phyloP scores from a whole-genome alignment of 2,113 vertebrate species.

The Micromys minutus region DNA sequence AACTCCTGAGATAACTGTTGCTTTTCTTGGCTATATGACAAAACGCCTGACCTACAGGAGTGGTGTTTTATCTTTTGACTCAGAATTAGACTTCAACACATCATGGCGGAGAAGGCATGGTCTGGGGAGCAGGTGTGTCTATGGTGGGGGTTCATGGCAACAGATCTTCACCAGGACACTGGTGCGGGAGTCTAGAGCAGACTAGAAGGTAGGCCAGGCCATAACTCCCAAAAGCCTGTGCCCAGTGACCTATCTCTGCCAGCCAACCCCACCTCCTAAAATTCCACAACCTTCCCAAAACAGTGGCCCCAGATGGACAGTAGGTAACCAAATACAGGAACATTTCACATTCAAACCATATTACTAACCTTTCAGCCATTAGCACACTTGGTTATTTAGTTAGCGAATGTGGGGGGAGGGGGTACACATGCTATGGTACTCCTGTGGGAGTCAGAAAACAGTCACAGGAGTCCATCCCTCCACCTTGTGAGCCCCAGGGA shows the following conservation, averaged over 20 bases:
- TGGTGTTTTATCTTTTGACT: background rate
- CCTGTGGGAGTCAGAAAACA: background rate
- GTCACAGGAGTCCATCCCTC: background rate
- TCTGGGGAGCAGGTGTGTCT: background rate
- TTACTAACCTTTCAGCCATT: background rate
- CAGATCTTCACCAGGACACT: background rate
- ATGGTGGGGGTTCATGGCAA: no score
- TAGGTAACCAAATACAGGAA: background rate
- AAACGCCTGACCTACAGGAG: background rate
- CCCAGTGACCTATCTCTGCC: background rate
- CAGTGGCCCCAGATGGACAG: background rate
- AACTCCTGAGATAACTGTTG: background rate
- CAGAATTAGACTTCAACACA: background rate
- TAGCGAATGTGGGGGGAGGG: no score
- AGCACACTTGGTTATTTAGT: background rate
- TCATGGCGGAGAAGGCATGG: background rate
- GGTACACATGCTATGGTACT: background rate
- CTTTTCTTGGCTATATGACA: background rate
- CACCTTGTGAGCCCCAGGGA: background rate
- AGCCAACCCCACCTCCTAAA: background rate
- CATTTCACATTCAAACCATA: background rate
- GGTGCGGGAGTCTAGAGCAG: background rate
- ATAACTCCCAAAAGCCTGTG: background rate
- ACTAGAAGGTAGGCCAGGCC: background rate
- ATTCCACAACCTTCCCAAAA: background rate